A percentile compares a stretch with the other conserved stretches of the same genome.
These are phyloP conservation scores for Radopholus similis DNA, from an alignment of 1,140 invertebrate genomes.

Conservation along the genomic window DNA sequence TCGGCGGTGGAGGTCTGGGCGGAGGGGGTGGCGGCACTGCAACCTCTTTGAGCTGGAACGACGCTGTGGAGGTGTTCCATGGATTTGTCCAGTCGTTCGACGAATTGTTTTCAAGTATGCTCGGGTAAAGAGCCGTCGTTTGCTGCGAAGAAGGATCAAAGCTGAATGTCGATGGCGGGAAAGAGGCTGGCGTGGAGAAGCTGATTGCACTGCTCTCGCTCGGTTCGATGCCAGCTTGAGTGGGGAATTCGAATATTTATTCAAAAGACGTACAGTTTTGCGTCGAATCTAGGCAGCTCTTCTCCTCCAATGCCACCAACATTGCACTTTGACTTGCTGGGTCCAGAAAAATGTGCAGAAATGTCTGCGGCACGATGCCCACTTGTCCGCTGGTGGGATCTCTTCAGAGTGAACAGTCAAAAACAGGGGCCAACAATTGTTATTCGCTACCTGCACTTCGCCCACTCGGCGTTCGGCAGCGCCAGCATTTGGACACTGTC, in stretches of 20 bases:
- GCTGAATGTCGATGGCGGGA: background rate
- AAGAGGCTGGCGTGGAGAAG: background rate
- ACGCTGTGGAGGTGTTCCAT: background rate
- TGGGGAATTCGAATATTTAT: no score
- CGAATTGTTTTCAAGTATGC: no score
- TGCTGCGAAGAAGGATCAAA: background rate
- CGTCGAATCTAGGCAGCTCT: no score
- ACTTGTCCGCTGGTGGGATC: conserved; percentile 37
- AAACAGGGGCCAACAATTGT: background rate
- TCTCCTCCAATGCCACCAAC: no score
- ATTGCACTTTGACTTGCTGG: conserved; percentile 7
- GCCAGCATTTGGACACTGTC: conserved; percentile 39
- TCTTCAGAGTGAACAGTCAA: background rate
- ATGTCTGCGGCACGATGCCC: conserved; percentile 47
- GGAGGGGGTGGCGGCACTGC: background rate
- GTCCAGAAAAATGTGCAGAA: conserved; percentile 54
- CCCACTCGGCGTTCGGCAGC: conserved; percentile 43
- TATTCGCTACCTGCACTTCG: conserved; percentile 30
- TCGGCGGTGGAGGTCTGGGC: conserved; percentile 13
- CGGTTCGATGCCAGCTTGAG: no score
- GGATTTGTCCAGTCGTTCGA: background rate
- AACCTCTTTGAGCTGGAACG: background rate
- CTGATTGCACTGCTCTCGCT: no score
- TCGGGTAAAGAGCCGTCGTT: no score
- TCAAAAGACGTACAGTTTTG: no score